Evolutionary conservation across 1,140 invertebrate genomes (phyloP), one percentile per base, ranked within the genome.

Genomic region (Drosophila albomicans): DNA sequence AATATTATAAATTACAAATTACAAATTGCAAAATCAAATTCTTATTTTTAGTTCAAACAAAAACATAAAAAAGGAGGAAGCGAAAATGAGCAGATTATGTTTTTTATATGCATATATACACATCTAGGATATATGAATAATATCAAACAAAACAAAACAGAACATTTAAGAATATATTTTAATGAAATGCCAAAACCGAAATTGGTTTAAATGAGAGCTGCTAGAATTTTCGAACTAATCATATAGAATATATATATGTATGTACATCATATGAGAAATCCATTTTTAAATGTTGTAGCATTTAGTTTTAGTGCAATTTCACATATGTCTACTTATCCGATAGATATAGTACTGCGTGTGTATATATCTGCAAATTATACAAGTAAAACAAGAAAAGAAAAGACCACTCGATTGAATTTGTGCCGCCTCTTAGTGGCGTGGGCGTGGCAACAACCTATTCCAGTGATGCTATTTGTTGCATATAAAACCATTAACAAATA

Each of bases 251-350:
- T 25, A 25, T 25, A 25, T 25, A 25, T 25, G 20, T 25, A 25
- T 25, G 20, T 25, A 63, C 54, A 64, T 30, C 28, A 65, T 65
- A 70, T 64, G 63, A 67, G 35, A 62, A 72, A 71, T 79, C 71
- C 78, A 81, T 73, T 88, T 88, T 88, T 89, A 89, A 88, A 88
- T 89, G 85, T 89, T 90, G 81, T 89, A 89, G 85, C 75, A 89
- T 89, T 81, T 89, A 89, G 86, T 89, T 85, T 73, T 89, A 89
- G 85, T 89, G 85, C 85, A 89, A 89, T 89, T 89, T 85, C 85
- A 89, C 85, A 74, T 63, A 79, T 84, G 80, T 80, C 77, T 87
- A 88, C 76, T 74, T 70, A 69, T 61, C 65, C 41, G 38, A 66
- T 54, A 61, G 73, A 68, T 43, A 45, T 48, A 46, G 25, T 70